Evolutionary conservation across 2,888 invertebrate species (phyloP).

Genomic region (Hypercompe scribonia): DNA sequence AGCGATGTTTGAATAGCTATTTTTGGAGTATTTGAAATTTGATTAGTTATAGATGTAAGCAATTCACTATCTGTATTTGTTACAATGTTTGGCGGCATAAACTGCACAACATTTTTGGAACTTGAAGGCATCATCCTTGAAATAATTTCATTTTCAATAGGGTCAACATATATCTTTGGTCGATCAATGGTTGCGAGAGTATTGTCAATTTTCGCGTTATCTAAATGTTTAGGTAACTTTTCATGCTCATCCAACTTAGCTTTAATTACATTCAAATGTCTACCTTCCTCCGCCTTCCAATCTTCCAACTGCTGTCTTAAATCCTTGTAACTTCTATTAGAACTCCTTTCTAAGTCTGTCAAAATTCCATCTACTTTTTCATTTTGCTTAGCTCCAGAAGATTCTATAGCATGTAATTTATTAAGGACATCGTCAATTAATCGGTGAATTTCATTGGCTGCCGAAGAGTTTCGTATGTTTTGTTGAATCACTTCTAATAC

Average conservation of each 20-base stretch:
- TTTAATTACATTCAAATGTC: conserved; percentile 41
- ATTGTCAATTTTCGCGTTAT: conserved; percentile 1
- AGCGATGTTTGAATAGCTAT: conserved; percentile 3
- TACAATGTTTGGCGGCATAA: background rate
- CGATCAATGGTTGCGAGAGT: background rate
- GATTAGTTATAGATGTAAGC: background rate
- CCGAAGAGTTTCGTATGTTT: conserved; percentile 56
- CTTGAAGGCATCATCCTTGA: background rate
- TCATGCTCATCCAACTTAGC: conserved; percentile 40
- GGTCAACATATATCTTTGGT: background rate
- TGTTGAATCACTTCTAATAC: conserved; percentile 61
- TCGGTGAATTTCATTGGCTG: conserved; percentile 59
- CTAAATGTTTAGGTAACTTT: conserved; percentile 17
- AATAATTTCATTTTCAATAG: background rate
- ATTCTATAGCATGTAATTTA: conserved; percentile 42
- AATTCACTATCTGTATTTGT: background rate
- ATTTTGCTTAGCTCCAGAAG: conserved; percentile 52
- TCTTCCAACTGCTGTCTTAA: conserved; percentile 49
- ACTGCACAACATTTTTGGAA: background rate
- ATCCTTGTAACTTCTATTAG: conserved; percentile 42
- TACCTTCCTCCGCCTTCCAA: conserved; percentile 53
- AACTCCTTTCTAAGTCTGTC: conserved; percentile 51
- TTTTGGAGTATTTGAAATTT: conserved; percentile 7
- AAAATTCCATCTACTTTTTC: conserved; percentile 60
- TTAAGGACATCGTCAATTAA: conserved; percentile 60